Evolutionary conservation across 1,140 invertebrate species (phyloP).

Genomic region (Bilobella aurantiaca): DNA sequence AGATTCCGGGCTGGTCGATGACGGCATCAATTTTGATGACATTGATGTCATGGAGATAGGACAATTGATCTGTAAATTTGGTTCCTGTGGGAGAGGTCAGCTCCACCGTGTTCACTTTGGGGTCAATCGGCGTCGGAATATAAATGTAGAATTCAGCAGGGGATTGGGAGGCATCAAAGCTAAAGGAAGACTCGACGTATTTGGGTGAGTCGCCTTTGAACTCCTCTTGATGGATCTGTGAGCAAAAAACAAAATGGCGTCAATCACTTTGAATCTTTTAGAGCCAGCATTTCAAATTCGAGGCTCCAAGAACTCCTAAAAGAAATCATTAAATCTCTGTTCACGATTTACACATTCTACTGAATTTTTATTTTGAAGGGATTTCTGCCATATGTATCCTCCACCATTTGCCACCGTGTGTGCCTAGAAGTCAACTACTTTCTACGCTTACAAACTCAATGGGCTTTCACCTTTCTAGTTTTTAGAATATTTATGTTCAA

Average conservation of each 20-base stretch:
- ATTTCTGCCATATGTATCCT: too few species aligned
- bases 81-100: conserved; percentile 31
- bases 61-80: conserved; percentile 29
- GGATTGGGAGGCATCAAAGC: conserved; percentile 22
- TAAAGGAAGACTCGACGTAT: conserved; percentile 30
- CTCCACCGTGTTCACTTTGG: conserved; percentile 33
- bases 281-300: too few species aligned
- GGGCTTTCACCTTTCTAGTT: too few species aligned
- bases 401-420: too few species aligned
- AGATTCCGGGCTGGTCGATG: conserved; percentile 32
- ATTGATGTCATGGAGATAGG: conserved; percentile 31
- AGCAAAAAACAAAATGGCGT: neutral
- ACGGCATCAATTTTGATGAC: conserved; percentile 33
- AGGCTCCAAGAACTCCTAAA: too few species aligned
- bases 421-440: neutral
- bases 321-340: too few species aligned
- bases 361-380: too few species aligned
- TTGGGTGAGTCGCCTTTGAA: conserved; percentile 33
- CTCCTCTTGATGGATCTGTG: conserved; percentile 31
- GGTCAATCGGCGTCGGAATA: conserved; percentile 29
- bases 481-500: neutral
- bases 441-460: neutral
- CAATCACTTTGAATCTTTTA: neutral
- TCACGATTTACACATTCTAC: too few species aligned
- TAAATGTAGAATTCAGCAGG: conserved; percentile 32